Evolutionary conservation across 2,888 invertebrate genomes (phyloP), one percentile per base, ranked within the genome.

Genomic region (Lepidocyrtoides sp.): DNA sequence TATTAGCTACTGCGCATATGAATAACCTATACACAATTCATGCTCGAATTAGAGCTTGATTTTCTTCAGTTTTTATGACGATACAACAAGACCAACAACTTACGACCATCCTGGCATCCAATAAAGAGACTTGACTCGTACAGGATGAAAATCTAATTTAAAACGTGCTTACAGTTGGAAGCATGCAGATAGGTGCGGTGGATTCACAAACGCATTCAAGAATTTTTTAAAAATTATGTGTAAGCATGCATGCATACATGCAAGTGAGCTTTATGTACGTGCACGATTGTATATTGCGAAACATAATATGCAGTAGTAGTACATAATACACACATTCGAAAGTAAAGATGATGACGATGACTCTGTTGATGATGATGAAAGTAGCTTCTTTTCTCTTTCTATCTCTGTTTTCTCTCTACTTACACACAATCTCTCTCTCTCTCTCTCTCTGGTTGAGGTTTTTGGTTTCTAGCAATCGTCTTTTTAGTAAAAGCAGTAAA

Each of bases 101-200:
- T 20, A 1, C 63, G 20, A 57, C 12, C 1, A 69, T 72, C 8
- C 36, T 10, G 26, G 17, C 23, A 41, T 51, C 12, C 48, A 23
- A 12, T 23, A 20, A 51, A 3, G n/a, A 44, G 48, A 10, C 4
- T 20, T 29, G 77, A 7, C 36, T 36, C 41, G 7, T n/a, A 57
- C 79, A 57, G 57, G 79, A 81, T 85, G 81, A 85, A 84, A 86
- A 91, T 91, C 91, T 91, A 91, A 91, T 91, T 86, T 91, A 91
- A 91, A 91, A 86, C 91, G 91, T 86, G 91, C 86, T 91, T 81
- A 48, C 69, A 82, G 72, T 44, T 77, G 41, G 44, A 72, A 89
- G 48, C 82, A 89, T 75, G n/a, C 44, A 60, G 75, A 48, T 41
- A 60, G 75, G 75, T 75, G 36, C 7, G 36, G 75, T 75, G 75